A percentile compares a stretch with the other conserved stretches of the same genome.
Evolutionary conservation across 2,113 vertebrate genomes (phyloP).

Genomic region (Climacteris rufus): DNA sequence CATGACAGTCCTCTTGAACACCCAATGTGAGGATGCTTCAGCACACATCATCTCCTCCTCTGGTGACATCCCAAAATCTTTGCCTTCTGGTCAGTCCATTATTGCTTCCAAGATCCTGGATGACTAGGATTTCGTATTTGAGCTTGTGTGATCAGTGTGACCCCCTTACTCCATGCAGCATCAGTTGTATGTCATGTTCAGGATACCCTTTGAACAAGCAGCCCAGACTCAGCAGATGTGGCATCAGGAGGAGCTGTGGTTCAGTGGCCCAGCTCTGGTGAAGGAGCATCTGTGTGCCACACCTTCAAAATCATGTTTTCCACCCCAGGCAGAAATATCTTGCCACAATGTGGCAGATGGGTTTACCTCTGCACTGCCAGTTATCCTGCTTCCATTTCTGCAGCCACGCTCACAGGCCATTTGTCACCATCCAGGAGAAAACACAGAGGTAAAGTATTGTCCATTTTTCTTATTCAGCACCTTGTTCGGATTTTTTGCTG

Average conservation of each 20-base stretch:
- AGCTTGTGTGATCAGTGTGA: not conserved
- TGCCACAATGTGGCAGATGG: not conserved
- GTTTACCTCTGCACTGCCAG: not conserved
- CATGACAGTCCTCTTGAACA: too few species aligned
- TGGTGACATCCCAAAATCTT: not conserved
- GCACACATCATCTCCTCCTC: rapidly evolving
- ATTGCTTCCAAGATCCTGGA: not conserved
- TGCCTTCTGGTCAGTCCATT: not conserved
- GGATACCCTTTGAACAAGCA: not conserved
- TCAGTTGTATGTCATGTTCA: not conserved
- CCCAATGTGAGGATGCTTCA: rapidly evolving
- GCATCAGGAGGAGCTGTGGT: not conserved
- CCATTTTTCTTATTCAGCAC: not conserved
- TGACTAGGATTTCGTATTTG: not conserved
- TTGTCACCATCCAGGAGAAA: not conserved
- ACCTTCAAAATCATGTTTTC: not conserved
- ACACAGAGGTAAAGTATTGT: not conserved
- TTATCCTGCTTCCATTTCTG: not conserved
- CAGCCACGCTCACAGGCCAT: not conserved
- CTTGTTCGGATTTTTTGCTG: rapidly evolving
- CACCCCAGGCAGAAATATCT: not conserved
- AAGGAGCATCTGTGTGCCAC: not conserved
- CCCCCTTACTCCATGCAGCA: not conserved
- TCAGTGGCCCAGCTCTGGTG: rapidly evolving
- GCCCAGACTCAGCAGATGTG: too few species aligned